Percentiles rank a stretch among this genome's conserved stretches.
Conservation (phyloP, 1,140 invertebrate species). For the Chymomyza costata region DNA sequence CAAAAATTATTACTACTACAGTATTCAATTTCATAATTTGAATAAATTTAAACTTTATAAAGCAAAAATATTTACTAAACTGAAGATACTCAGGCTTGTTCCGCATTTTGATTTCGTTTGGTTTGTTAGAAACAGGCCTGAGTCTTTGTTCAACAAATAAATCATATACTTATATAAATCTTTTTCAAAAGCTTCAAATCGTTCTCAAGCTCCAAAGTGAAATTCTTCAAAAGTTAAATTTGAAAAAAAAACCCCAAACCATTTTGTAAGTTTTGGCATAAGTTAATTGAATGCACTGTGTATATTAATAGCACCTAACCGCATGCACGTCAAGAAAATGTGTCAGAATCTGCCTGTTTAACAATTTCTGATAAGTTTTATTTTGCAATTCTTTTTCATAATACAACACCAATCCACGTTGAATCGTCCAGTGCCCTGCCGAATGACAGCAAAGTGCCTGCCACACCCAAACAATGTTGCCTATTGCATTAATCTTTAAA, state of each 20-base stretch:
- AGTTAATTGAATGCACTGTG: slow-evolving; percentile 2
- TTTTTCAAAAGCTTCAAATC: slow-evolving; percentile 38
- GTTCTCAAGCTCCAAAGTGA: slow-evolving; percentile 54
- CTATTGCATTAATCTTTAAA: slow-evolving; percentile 46
- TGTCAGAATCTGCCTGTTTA: slow-evolving; percentile 1
- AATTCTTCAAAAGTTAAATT: slow-evolving; percentile 55
- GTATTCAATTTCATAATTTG: no score
- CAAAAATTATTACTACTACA: no score
- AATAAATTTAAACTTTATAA: no score
- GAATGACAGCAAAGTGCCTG: slow-evolving; percentile 24
- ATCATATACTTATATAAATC: no score
- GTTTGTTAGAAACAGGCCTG: no score
- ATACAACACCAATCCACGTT: slow-evolving; percentile 8
- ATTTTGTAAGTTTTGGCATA: slow-evolving; percentile 17
- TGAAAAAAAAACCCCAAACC: neutral
- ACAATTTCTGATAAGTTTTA: slow-evolving; percentile 4
- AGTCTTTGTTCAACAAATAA: no score
- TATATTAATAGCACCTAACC: neutral
- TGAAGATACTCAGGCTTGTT: no score
- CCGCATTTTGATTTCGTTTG: no score
- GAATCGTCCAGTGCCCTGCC: slow-evolving; percentile 24
- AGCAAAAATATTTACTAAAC: no score
- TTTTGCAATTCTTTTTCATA: slow-evolving; percentile 26
- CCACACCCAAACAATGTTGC: slow-evolving; percentile 59
- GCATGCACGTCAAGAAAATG: slow-evolving; percentile 2